Base-by-base conservation (phyloP, 2,888 invertebrate species). In the Sycophila texana region DNA sequence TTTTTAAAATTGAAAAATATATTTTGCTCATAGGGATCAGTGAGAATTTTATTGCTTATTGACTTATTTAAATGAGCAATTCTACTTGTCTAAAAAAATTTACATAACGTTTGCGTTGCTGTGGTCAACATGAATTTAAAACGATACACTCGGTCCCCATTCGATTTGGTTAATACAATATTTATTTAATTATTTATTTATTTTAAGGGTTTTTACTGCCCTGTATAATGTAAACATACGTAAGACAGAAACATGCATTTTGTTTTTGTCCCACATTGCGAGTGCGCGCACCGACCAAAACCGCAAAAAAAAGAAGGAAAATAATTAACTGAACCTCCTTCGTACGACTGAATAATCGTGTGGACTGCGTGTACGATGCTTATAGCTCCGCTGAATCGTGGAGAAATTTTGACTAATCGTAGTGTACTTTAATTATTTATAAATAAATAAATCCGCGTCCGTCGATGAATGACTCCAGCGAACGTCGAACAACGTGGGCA, bases 241-340 rank as follows among this genome's bases (percentile, higher is more conserved):
- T 66, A 55, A 75, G 26, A 26, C 71, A 55, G 53, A 68, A 61
- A 16, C 49, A 60, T 51, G 39, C 22, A 53, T 66, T 66, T 55
- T 73, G 57, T 39, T 18, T 18, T 55, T 60, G 61, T 63, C 39
- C 39, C 10, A 51, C 65, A 70, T 60, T 61, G 74, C 68, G 63
- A 73, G 77, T 71, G 77, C 70, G 70, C 74, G 67, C 78, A 68
- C 75, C 70, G 79, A 80, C 72, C 81, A 74, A 74, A 77, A 13
- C 47, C 57, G 20, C 1, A 74, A 74, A n/a, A 55, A 61, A 77
- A 72, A 53, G 74, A 74, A 57, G 51, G 22, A 55, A n/a, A n/a
- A 51, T 55, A n/a, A 61, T 51, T 55, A 39, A 22, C 13, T 26
- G 57, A 51, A 58, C 39, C 61, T 70, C 22, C 49, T 30, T 26